Evolutionary conservation across 2,888 invertebrate genomes (phyloP), one percentile per base, ranked within the genome.

Genomic region (Chromoteleia sp.): DNA sequence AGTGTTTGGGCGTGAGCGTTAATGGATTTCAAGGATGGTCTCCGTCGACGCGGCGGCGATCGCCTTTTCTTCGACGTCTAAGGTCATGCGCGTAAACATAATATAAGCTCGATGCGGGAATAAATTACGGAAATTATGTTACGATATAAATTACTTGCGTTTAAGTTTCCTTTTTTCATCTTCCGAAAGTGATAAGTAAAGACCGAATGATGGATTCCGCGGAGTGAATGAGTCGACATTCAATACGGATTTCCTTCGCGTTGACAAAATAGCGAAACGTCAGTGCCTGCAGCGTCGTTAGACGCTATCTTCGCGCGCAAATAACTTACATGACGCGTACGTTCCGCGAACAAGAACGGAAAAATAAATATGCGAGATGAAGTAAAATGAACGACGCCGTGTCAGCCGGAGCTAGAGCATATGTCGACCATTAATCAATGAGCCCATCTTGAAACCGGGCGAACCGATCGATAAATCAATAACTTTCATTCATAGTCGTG

Each of bases 401-500:
- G 85, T 86, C 85, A 75, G 88, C 84, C 82, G 84, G 84, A 85
- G 86, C 84, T 61, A 71, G 73, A 84, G 84, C 85, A 85, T 87
- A 85, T 85, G 86, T 85, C 84, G 85, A 84, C 88, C 86, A 89
- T 89, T 89, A 88, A 89, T 89, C 89, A 89, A 87, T 85, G 84
- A 83, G 79, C 81, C 84, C 84, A 86, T 87, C 87, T 88, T 85
- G 87, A 86, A 87, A 10, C 21, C 6, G 84, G 85, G 84, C 83
- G 82, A 85, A 84, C 84, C 86, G 80, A 87, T 88, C 88, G 85
- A 89, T 89, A 87, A 89, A 89, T 89, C 89, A 88, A 88, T 88
- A 87, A 85, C 86, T 86, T 85, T 85, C 86, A 85, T 84, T 81
- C 81, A 77, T 43, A 75, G 78, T 58, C 73, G 75, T 74, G 82